A percentile compares a stretch with the other conserved stretches of the same genome.
Conservation (phyloP, 35 echinoderm and acorn worm species). For the Lytechinus variegatus region DNA sequence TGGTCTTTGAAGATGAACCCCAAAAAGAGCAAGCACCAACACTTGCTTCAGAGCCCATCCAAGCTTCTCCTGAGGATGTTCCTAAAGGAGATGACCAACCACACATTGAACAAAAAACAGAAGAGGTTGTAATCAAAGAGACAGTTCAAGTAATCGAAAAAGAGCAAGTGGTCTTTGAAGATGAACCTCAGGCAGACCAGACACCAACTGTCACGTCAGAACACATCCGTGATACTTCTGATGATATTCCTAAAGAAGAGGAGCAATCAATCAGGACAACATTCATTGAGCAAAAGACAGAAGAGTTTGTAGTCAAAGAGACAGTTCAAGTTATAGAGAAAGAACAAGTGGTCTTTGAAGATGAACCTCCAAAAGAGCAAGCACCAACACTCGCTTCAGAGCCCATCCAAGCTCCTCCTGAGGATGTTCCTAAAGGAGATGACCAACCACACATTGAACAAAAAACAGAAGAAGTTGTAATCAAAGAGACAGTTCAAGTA, state of each 20-base stretch:
- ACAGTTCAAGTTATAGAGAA: conserved; percentile 26
- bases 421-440: conserved; percentile 25
- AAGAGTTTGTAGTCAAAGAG: conserved; percentile 51
- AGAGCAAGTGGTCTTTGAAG: no score
- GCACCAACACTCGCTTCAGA: background rate
- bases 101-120: no score
- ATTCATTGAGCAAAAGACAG: conserved; percentile 21
- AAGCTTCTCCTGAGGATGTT: no score
- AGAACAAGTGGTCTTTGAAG: conserved; percentile 35
- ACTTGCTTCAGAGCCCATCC: no score
- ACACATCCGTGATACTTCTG: background rate
- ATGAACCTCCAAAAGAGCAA: conserved; percentile 26
- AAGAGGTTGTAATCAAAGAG: no score
- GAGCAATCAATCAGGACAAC: background rate
- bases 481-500: background rate
- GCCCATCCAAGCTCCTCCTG: conserved; percentile 20
- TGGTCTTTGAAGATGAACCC: no score
- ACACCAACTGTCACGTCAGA: background rate
- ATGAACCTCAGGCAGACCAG: no score
- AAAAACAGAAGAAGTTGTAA: background rate
- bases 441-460: background rate
- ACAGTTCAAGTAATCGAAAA: no score
- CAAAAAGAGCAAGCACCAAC: no score
- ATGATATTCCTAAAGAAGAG: conserved; percentile 30
- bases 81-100: no score